Evolutionary conservation across 2,113 vertebrate species (phyloP).

Genomic region (Zosterops borbonicus): DNA sequence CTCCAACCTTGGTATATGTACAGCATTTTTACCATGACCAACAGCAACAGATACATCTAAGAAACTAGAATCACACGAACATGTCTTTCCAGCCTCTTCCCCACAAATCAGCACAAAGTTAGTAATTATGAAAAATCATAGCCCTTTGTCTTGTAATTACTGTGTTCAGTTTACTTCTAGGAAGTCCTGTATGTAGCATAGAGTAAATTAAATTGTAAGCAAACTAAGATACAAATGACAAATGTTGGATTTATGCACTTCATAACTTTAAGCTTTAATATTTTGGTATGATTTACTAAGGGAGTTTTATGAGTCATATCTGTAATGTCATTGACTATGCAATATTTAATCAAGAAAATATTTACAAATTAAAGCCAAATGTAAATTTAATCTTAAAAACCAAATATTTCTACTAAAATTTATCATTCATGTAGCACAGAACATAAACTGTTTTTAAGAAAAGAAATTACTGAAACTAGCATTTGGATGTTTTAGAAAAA

Average conservation of each 20-base stretch:
- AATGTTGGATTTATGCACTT: neutral
- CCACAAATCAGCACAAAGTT: neutral
- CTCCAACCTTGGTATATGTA: neutral
- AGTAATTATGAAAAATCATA: neutral
- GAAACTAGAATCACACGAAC: neutral
- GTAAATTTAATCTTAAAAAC: neutral
- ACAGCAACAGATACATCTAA: neutral
- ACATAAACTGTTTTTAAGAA: neutral
- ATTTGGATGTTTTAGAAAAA: neutral
- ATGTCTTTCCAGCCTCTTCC: neutral
- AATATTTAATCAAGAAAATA: conserved; percentile 38
- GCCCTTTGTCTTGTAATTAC: neutral
- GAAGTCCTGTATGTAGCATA: neutral
- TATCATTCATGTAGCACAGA: neutral
- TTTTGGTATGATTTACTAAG: neutral
- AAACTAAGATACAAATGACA: neutral
- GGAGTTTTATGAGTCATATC: neutral
- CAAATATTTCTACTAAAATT: neutral
- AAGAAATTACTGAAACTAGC: neutral
- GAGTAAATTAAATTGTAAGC: neutral
- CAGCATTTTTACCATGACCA: neutral
- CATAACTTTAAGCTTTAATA: neutral
- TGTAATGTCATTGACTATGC: neutral
- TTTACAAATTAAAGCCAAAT: conserved; percentile 26
- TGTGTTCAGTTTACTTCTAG: neutral